Evolutionary conservation across 2,888 invertebrate species (phyloP).

Genomic region (Branchipolynoe longqiensis): DNA sequence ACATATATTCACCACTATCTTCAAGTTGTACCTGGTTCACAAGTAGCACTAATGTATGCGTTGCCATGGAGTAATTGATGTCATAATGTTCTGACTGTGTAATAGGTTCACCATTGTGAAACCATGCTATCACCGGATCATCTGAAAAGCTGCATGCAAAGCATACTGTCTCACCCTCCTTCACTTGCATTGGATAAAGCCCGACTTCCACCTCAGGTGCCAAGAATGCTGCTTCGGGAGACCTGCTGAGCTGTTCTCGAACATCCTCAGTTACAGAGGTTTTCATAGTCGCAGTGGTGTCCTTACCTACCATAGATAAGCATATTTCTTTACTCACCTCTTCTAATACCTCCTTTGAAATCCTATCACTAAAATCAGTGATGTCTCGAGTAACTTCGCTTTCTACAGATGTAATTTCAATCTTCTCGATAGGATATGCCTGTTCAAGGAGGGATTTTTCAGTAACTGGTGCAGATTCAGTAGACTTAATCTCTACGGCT

Average conservation of each 20-base stretch:
- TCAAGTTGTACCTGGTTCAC: too few species aligned
- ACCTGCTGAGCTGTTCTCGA: background rate
- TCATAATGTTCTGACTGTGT: too few species aligned
- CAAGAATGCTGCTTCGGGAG: too few species aligned
- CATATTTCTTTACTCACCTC: slow-evolving; percentile 12
- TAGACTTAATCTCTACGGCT: background rate
- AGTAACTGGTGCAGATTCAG: slow-evolving; percentile 9
- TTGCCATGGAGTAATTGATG: too few species aligned
- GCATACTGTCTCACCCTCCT: too few species aligned
- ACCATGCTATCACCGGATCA: too few species aligned
- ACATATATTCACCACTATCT: too few species aligned
- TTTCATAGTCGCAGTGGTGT: background rate
- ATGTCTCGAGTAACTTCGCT: background rate
- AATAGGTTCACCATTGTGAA: too few species aligned
- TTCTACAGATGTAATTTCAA: background rate
- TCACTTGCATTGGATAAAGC: too few species aligned
- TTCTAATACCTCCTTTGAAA: background rate
- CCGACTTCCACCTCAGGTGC: too few species aligned
- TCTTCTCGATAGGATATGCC: background rate
- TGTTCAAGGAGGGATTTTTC: background rate
- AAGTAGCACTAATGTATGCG: too few species aligned
- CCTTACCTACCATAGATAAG: background rate
- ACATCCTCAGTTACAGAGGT: background rate
- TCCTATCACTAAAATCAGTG: background rate
- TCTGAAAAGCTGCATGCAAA: too few species aligned